Base-by-base conservation (phyloP, 1,140 invertebrate genomes). In the Homarus americanus region DNA sequence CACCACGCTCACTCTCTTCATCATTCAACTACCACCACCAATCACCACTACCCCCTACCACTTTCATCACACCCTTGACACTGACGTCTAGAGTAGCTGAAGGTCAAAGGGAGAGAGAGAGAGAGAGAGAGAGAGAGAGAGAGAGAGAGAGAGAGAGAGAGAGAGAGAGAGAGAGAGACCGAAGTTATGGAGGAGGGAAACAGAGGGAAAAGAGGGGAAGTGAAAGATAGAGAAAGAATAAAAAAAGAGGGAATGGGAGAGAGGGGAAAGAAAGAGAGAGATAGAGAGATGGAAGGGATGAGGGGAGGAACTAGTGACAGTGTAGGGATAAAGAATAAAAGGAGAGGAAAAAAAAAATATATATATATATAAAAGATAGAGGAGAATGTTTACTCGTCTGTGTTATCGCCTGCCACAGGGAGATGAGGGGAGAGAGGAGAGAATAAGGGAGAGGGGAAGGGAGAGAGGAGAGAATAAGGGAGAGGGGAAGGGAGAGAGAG, bases 81-180 rank as follows among this genome's bases (percentile, higher is more conserved):
- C 5, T 7, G 12, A 49, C 44, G 12, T 7, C 44, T 7, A 12
- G 44, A 4, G 44, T 7, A 49, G 44, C 5, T 49, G 44, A 4
- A 49, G 44, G 44, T 7, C 44, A 49, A n/a, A 53, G 78, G 28
- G 41, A 80, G 78, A 80, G 44, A 80, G 78, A 53, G n/a, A 53
- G 44, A 80, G 44, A 28, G 44, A 80, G 44, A 53, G 78, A n/a
- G 41, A 53, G 78, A 80, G 20, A 44, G 40, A 44, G 75, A 41
- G 20, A 75, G 72, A 75, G 72, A 75, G 72, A 75, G 24, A 75
- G 72, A 75, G 24, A 75, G 72, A 75, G 72, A 75, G 24, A 75
- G 73, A 76, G 73, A 76, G 73, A 76, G 73, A 76, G 73, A 76
- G 73, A 76, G 73, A 76, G 40, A 44, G 78, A 44, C 10, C 44